Evolutionary conservation across 2,113 vertebrate genomes (phyloP).

Genomic region (Cololabis saira): DNA sequence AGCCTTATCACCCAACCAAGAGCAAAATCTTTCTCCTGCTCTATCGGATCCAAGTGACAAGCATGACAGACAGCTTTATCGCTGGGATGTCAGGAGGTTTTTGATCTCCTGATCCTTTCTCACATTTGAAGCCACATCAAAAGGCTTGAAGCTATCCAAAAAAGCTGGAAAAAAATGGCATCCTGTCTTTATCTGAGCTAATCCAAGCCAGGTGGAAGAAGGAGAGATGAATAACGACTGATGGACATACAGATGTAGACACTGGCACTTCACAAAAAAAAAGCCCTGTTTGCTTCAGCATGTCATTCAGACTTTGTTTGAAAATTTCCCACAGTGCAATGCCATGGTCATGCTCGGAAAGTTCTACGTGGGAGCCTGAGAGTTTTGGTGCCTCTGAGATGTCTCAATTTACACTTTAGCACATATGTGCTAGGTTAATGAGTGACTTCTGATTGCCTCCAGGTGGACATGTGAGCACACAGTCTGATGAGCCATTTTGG

Average conservation of each 20-base stretch:
- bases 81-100: constrained; percentile 30
- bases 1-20: constrained; percentile 35
- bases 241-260: constrained; percentile 28
- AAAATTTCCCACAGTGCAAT: constrained; percentile 4
- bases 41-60: constrained; percentile 45
- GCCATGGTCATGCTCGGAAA: no score
- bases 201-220: constrained; percentile 55
- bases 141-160: constrained; percentile 49
- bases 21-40: constrained; percentile 18
- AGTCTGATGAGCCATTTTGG: no score
- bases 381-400: no score
- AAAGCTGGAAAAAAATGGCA: constrained; percentile 40
- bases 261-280: neutral
- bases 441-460: no score
- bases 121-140: constrained; percentile 63
- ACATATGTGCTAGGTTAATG: no score
- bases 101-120: constrained; percentile 64
- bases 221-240: constrained; percentile 40
- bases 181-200: constrained; percentile 46
- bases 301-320: constrained; percentile 2
- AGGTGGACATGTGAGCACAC: no score
- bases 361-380: no score
- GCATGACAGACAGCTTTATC: constrained; percentile 49
- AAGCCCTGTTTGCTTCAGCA: constrained; percentile 4
- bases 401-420: no score